Base-by-base conservation (phyloP, 37 sponge, comb jelly and placozoan genomes). In the Amphimedon queenslandica region DNA sequence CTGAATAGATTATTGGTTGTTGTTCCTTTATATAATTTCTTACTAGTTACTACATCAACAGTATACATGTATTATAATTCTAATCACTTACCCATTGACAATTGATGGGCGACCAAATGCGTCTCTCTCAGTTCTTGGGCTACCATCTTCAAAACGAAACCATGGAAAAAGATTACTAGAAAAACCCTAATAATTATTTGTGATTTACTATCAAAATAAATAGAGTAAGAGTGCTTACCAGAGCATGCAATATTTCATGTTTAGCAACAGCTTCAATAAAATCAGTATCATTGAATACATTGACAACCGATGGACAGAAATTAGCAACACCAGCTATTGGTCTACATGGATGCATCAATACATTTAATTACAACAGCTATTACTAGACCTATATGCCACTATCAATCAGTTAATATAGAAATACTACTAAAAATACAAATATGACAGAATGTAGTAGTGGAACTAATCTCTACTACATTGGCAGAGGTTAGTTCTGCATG, bases 241-340 rank as follows among this genome's bases (percentile, higher is more conserved):
- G 37, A 30, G 87, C 87, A 69, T 87, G 87, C n/a, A 87, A 43
- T 47, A 87, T 3, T 31, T 87, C 87, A 56, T 87, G 87, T 38
- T 72, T 80, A 24, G 75, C 71, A 23, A 73, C 70, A 0, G 55
- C 5, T 25, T 67, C 18, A 2, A 30, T 2, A 20, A 20, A 3
- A 18, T 72, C 34, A 72, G 29, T 37, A 51, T 34, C 27, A 21
- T 16, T 2, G 36, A 57, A 47, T 2, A 51, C 66, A 13, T 8
- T 18, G 40, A 40, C 3, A 2, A 3, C 25, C 39, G 16, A 1
- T 3, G 87, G 87, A 75, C 87, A 87, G 63, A 87, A 55, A 69
- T 87, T 87, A 23, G 74, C 58, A 69, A 4, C 37, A 16, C 81
- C 87, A 20, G 75, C 86, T 20, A 85, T 70, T 23, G 87, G 87